Percentiles rank a stretch among this genome's conserved stretches.
Evolutionary conservation across 1,140 invertebrate genomes (phyloP).

Genomic region (Trichonephila inaurata): DNA sequence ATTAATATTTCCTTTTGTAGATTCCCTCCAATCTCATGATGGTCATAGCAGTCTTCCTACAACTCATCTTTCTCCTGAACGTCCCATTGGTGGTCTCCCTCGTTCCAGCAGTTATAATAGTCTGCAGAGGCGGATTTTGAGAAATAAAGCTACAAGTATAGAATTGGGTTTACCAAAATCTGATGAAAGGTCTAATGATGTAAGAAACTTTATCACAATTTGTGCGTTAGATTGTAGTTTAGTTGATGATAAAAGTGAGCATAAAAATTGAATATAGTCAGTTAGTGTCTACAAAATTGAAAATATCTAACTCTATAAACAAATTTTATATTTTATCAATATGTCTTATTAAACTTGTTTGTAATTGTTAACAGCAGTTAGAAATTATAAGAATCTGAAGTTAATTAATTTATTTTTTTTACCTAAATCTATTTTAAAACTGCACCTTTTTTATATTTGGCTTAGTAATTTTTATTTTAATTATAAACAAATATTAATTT

Average conservation of each 20-base stretch:
- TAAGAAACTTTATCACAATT: not conserved
- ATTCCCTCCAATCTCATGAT: slow-evolving; percentile 74
- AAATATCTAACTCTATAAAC: no score
- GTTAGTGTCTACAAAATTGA: no score
- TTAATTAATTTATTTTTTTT: no score
- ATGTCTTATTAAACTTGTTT: no score
- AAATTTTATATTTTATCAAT: no score
- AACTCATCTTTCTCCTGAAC: slow-evolving; percentile 63
- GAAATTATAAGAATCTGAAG: no score
- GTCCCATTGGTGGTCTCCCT: slow-evolving; percentile 52
- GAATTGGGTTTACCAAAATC: slow-evolving; percentile 78
- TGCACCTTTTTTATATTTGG: no score
- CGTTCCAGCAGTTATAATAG: slow-evolving; percentile 81
- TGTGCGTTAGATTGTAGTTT: no score
- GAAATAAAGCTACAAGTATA: slow-evolving; percentile 83
- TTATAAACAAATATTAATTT: not conserved
- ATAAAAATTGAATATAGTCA: no score
- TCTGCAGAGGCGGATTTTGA: slow-evolving; percentile 83
- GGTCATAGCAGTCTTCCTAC: slow-evolving; percentile 70
- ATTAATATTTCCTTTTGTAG: slow-evolving; percentile 8
- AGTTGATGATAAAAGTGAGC: no score
- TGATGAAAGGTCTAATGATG: slow-evolving; percentile 34
- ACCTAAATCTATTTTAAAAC: not conserved
- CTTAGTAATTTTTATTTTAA: no score
- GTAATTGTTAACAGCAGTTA: no score